Percentiles rank a stretch among this genome's conserved stretches.
Conservation (phyloP, 2,888 invertebrate genomes). For the Agonopterix arenella region DNA sequence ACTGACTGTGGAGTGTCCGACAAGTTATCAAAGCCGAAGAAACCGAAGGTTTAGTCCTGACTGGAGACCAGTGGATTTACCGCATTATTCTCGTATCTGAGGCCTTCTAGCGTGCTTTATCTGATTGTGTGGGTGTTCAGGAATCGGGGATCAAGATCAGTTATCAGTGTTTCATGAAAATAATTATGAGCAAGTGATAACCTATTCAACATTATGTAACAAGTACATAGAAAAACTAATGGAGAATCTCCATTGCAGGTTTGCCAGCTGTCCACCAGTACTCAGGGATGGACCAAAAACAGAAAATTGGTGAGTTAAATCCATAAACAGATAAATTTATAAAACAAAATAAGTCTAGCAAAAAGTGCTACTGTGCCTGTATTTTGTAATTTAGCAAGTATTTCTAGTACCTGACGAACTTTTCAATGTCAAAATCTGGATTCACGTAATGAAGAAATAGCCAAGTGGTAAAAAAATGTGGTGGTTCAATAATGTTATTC, state of each 20-base stretch:
- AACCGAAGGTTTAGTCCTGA: conserved; percentile 29
- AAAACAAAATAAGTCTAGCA: too few relatives aligned
- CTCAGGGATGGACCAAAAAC: conserved; percentile 86
- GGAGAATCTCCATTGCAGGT: conserved; percentile 77
- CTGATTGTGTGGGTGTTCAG: conserved; percentile 23
- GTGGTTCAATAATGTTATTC: too few relatives aligned
- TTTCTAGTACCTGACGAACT: too few relatives aligned
- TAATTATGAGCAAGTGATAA: conserved; percentile 54
- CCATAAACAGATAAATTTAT: too few relatives aligned
- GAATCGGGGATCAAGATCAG: conserved; percentile 9
- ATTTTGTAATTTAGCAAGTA: too few relatives aligned
- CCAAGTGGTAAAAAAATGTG: too few relatives aligned
- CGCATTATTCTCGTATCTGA: conserved; percentile 28
- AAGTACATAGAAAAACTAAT: conserved; percentile 60
- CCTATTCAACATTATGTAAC: conserved; percentile 74
- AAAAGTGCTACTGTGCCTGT: too few relatives aligned
- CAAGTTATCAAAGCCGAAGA: conserved; percentile 30
- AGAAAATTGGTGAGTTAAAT: conserved; percentile 84
- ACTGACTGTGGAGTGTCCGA: conserved; percentile 20
- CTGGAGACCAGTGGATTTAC: conserved; percentile 44
- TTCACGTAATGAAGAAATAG: too few relatives aligned
- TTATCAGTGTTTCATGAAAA: conserved; percentile 23
- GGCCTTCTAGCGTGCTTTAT: conserved; percentile 21
- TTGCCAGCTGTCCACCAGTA: conserved; percentile 84
- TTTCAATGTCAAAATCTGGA: too few relatives aligned